A percentile compares a stretch with the other conserved stretches of the same genome.
Evolutionary conservation across 2,888 invertebrate genomes (phyloP).

Genomic region (Ectemnius lituratus): DNA sequence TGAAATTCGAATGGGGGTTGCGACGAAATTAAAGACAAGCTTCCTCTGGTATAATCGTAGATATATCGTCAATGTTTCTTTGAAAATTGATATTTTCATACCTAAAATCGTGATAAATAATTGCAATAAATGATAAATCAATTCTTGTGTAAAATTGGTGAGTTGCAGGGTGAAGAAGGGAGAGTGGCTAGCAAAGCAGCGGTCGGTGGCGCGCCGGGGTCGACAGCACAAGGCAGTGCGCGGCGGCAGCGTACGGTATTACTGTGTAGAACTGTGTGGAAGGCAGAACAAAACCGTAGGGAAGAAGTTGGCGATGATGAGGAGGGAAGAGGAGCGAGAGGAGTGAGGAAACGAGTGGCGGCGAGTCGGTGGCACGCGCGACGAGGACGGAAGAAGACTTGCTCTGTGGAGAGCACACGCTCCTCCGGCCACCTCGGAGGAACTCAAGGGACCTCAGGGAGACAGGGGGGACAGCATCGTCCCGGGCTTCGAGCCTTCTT

Average conservation of each 20-base stretch:
- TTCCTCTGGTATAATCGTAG: no score
- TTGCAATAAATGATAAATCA: no score
- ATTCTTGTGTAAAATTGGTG: no score
- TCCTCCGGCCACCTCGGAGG: conserved; percentile 26
- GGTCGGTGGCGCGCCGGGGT: conserved; percentile 13
- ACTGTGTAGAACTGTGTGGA: no score
- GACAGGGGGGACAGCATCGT: neutral
- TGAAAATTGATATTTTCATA: no score
- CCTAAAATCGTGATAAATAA: no score
- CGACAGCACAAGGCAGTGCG: conserved; percentile 14
- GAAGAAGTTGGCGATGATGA: conserved; percentile 41
- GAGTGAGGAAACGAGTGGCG: conserved; percentile 25
- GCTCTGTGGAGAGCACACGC: conserved; percentile 42
- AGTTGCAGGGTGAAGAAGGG: conserved; percentile 19
- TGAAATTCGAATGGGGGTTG: no score
- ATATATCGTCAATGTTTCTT: no score
- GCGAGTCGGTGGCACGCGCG: conserved; percentile 43
- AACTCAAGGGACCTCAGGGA: conserved; percentile 25
- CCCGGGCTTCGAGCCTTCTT: no score
- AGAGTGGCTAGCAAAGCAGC: conserved; percentile 26
- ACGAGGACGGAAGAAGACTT: conserved; percentile 51
- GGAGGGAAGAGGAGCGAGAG: conserved; percentile 32
- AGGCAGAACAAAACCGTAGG: conserved; percentile 33
- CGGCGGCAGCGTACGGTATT: conserved; percentile 8
- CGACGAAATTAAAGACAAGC: no score